Percentiles rank a stretch among this genome's conserved stretches.
phyloP scores from a whole-genome alignment of 2,797 vertebrate genomes.

The Esox masquinongy region DNA sequence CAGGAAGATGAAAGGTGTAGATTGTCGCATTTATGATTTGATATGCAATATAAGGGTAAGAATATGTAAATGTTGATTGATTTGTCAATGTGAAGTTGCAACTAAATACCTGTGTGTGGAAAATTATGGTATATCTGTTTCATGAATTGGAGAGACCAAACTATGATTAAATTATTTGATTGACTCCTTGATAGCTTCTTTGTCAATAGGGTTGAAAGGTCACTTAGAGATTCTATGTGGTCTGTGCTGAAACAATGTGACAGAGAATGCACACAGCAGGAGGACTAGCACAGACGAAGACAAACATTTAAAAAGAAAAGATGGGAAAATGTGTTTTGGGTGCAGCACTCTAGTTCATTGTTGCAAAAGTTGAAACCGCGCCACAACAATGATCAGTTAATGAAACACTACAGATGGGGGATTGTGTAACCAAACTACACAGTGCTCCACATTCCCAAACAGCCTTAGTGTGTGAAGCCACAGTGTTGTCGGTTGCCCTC shows the following conservation, averaged over 20 bases:
- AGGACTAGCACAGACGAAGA: neutral
- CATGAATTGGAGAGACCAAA: neutral
- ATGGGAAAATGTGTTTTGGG: neutral
- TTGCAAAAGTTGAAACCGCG: neutral
- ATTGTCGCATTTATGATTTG: too few relatives aligned
- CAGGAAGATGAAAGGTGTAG: too few relatives aligned
- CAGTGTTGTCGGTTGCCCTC: neutral
- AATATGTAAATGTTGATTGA: neutral
- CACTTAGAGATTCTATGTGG: slow-evolving; percentile 26
- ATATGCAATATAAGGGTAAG: too few relatives aligned
- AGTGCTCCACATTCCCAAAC: neutral
- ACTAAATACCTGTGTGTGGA: neutral
- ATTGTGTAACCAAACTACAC: neutral
- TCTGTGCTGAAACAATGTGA: slow-evolving; percentile 7
- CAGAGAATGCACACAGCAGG: slow-evolving; percentile 11
- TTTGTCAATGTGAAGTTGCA: too few relatives aligned
- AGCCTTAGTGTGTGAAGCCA: neutral
- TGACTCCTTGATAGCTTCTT: neutral
- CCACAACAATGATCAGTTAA: neutral
- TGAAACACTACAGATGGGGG: neutral
- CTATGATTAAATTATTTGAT: slow-evolving; percentile 1
- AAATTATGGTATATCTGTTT: neutral
- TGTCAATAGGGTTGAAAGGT: slow-evolving; percentile 26
- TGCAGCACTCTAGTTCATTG: neutral
- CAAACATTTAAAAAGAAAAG: neutral